Evolutionary conservation across 2,888 invertebrate species (phyloP), one percentile per base, ranked within the genome.

Genomic region (Anagyrus pseudococci): DNA sequence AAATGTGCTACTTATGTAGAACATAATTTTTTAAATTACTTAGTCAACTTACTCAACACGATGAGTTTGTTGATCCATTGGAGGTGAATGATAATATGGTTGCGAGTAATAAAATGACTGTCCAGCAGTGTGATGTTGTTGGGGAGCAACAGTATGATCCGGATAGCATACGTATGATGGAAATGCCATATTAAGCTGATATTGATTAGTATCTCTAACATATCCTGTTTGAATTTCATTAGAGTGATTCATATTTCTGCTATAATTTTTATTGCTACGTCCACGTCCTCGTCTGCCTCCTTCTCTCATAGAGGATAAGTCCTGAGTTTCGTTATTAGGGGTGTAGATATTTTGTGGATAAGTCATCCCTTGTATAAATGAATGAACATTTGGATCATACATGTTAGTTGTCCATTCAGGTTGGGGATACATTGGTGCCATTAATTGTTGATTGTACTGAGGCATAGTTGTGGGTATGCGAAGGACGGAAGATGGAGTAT

Each of bases 321-420:
- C 71, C 61, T 68, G 67, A 69, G 67, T 49, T 65, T 63, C 58
- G 65, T 63, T 70, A 40, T 64, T 67, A 55, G 70, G 60, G 8
- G 69, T 64, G 67, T 72, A 70, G 15, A 71, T 44, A 26, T 64
- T 62, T 20, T 62, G 68, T 0, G 72, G 53, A 40, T 74, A 76
- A 22, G 69, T 62, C 23, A 73, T 67, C 37, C 69, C 68, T 43
- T 82, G 82, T 82, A 86, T 84, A 81, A 85, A 86, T 40, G 87
- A 85, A 73, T 88, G 88, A 69, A 88, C 83, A 78, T 87, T 88
- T 4, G 88, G 86, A 66, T 88, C 86, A 73, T 84, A 89, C 8
- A 88, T 86, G 57, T 59, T 68, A 63, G 61, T 54, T 55, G 59
- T 68, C 67, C 69, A 73, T 29, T 75, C 74, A 25, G 69, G 53